Percentiles rank a stretch among this genome's conserved stretches.
phyloP scores from a whole-genome alignment of 1,140 invertebrate genomes.

The Drosophila serrata region DNA sequence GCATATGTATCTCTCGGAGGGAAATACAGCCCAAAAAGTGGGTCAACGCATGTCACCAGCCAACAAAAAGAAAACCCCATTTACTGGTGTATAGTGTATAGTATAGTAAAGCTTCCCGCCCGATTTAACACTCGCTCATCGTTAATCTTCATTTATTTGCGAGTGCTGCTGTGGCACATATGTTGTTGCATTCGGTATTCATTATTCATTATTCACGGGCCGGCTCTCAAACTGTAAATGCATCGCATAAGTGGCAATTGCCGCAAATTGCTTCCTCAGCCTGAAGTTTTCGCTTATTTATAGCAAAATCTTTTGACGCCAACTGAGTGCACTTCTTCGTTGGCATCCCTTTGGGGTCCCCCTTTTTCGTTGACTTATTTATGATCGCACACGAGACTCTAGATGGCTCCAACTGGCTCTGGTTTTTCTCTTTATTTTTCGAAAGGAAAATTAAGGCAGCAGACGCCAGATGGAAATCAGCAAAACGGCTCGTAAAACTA shows the following conservation, averaged over 20 bases:
- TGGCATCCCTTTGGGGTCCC: not conserved
- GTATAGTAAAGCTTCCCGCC: not conserved
- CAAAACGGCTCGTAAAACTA: constrained; percentile 53
- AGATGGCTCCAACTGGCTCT: not conserved
- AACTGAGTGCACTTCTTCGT: constrained; percentile 47
- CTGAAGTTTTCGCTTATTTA: constrained; percentile 56
- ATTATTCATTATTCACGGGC: constrained; percentile 27
- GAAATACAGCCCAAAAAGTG: constrained; percentile 49
- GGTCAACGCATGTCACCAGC: constrained; percentile 69
- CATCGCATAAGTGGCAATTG: constrained; percentile 68
- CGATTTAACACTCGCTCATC: constrained; percentile 64
- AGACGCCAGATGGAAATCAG: constrained; percentile 53
- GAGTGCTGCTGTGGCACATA: constrained; percentile 37
- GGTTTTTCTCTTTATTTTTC: constrained; percentile 9
- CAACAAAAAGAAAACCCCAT: not conserved
- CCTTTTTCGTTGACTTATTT: constrained; percentile 74
- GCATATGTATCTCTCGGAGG: constrained; percentile 36
- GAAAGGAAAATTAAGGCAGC: constrained; percentile 18
- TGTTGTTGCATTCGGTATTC: constrained; percentile 44
- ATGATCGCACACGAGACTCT: constrained; percentile 54
- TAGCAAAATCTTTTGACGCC: constrained; percentile 68
- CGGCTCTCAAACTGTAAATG: constrained; percentile 62
- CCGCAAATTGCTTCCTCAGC: constrained; percentile 72
- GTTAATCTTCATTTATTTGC: constrained; percentile 77
- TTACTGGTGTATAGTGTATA: not conserved